These are phyloP conservation scores for Ichneumon xanthorius DNA, from an alignment of 2,888 invertebrate genomes.

Conservation along the genomic window DNA sequence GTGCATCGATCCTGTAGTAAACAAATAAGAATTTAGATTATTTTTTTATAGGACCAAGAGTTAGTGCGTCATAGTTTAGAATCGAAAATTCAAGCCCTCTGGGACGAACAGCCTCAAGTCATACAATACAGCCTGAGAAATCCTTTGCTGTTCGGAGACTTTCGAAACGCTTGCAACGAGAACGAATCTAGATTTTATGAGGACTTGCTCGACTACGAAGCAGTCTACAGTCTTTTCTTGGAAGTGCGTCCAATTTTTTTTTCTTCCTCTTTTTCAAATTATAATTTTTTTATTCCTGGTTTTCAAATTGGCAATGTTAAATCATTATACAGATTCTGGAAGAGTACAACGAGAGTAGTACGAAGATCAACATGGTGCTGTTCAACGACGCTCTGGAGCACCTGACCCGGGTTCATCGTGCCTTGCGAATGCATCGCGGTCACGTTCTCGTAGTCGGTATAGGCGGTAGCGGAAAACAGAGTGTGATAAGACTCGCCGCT, in stretches of 20 bases:
- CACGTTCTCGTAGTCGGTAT: conserved; percentile 95
- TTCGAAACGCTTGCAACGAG: conserved; percentile 93
- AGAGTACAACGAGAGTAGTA: conserved; percentile 92
- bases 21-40: conserved; percentile 25
- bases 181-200: conserved; percentile 93
- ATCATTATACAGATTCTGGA: conserved; percentile 89
- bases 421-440: conserved; percentile 93
- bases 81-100: conserved; percentile 87
- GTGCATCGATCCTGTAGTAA: conserved; percentile 4
- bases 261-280: not conserved
- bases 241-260: conserved; percentile 87
- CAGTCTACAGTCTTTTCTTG: conserved; percentile 94
- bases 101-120: conserved; percentile 85
- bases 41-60: conserved; percentile 87
- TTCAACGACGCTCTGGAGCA: conserved; percentile 97
- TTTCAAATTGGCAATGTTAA: not conserved
- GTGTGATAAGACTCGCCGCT: conserved; percentile 91
- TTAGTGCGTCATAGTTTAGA: conserved; percentile 88
- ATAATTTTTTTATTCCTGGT: not conserved
- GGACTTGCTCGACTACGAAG: conserved; percentile 95
- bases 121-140: conserved; percentile 91
- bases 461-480: conserved; percentile 95
- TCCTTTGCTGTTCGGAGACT: conserved; percentile 95
- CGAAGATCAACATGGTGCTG: conserved; percentile 92
- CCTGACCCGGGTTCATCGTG: conserved; percentile 94